Base-by-base conservation (phyloP, 1,140 invertebrate species). In the Myzus persicae region DNA sequence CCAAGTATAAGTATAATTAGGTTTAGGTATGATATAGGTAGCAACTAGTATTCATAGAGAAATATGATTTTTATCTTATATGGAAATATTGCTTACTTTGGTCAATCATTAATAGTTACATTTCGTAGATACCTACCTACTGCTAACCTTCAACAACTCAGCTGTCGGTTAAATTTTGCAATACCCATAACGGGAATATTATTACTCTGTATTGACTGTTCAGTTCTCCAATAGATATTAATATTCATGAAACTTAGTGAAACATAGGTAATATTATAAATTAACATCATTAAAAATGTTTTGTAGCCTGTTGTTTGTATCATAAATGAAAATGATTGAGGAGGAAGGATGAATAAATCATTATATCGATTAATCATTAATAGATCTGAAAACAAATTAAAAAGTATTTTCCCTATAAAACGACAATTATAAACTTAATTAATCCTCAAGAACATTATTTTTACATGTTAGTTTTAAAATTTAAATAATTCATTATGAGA, bases 1-100 rank as follows among this genome's bases (percentile, higher is more conserved):
- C 20, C 6, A 51, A 22, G 20, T 7, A 51, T 14, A 67, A 14
- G 9, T n/a, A 31, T n/a, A 67, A 67, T 67, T 31, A 31, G 11
- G 18, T n/a, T 7, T 81, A 26, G 54, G 54, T 67, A n/a, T 11
- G 11, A n/a, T 20, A 9, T 38, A 24, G 7, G 2, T 38, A 36
- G n/a, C n/a, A n/a, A n/a, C n/a, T n/a, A n/a, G n/a, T 18, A 82
- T 22, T 82, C 40, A 42, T 24, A 24, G 9, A 40, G 42, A 42
- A 84, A 84, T 42, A 42, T 84, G 38, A 42, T 84, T 84, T 84
- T 84, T 84, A 84, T 84, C 82, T 26, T 31, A 42, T 84, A 42
- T 40, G 24, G 82, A 84, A 40, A 84, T 42, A 42, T 84, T 84
- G 7, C 82, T 84, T 42, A 84, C 2, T 84, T 40, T 84, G 38